Evolutionary conservation across 2,113 vertebrate species (phyloP).

Genomic region (Maccullochella peelii): DNA sequence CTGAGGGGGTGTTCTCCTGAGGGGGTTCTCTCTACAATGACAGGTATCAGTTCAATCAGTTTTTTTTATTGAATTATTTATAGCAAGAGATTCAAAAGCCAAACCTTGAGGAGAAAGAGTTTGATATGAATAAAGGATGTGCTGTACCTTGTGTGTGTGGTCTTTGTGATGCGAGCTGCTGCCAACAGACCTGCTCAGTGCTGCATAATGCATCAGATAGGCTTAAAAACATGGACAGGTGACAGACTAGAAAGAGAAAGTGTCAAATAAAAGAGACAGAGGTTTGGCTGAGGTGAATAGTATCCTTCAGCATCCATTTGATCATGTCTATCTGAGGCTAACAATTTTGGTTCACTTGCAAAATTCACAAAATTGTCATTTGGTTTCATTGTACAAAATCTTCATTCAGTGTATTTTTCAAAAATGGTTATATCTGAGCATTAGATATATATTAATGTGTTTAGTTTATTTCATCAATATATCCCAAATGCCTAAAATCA

Average conservation of each 20-base stretch:
- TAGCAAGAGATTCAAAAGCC: constrained; percentile 59
- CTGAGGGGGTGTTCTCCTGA: constrained; percentile 56
- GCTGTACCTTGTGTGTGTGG: constrained; percentile 47
- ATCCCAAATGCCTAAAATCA: background rate
- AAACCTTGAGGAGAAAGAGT: constrained; percentile 64
- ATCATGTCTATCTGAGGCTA: background rate
- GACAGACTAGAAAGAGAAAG: constrained; percentile 45
- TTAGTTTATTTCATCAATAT: background rate
- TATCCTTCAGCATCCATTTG: background rate
- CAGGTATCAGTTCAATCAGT: constrained; percentile 53
- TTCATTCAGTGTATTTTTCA: background rate
- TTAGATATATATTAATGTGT: background rate
- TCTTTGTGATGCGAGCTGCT: constrained; percentile 36
- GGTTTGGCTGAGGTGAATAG: background rate
- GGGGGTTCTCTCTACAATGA: constrained; percentile 45
- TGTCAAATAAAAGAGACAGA: constrained; percentile 14
- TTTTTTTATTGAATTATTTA: constrained; percentile 74
- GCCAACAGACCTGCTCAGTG: constrained; percentile 47
- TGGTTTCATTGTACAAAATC: background rate
- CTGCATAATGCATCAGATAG: constrained; percentile 71
- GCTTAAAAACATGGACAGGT: constrained; percentile 48
- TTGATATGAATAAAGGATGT: constrained; percentile 75
- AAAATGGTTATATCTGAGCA: background rate
- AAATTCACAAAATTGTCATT: background rate
- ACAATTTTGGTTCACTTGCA: background rate